A percentile compares a stretch with the other conserved stretches of the same genome.
Evolutionary conservation across 1,140 invertebrate species (phyloP).

Genomic region (Zeugodacus cucurbitae): DNA sequence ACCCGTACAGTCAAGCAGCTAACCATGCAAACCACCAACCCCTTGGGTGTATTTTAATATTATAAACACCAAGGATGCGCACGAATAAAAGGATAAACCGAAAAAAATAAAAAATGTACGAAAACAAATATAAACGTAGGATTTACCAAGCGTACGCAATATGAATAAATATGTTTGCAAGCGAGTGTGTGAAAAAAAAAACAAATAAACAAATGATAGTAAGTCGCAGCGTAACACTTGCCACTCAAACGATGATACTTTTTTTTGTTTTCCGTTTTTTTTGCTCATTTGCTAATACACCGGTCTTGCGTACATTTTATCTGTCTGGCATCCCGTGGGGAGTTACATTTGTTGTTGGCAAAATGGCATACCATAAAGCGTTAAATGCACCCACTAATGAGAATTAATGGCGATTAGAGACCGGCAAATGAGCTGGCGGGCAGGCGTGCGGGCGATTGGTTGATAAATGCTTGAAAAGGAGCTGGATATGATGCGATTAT

Average conservation of each 20-base stretch:
- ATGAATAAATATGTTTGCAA: not conserved
- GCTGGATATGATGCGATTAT: not conserved
- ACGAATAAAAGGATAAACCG: not conserved
- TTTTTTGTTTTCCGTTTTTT: not conserved
- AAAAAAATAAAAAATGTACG: not conserved
- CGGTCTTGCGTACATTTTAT: not conserved
- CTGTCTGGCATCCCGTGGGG: not conserved
- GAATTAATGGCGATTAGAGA: conserved; percentile 35
- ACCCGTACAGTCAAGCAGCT: not conserved
- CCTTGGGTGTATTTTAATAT: conserved; percentile 33
- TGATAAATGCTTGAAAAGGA: not conserved
- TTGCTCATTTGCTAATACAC: not conserved
- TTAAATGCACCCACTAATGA: conserved; percentile 37
- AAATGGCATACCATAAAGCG: conserved; percentile 23
- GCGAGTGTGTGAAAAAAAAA: not conserved
- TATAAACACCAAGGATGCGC: conserved; percentile 36
- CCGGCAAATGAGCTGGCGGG: not conserved
- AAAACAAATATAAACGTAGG: conserved; percentile 18
- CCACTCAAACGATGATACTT: not conserved
- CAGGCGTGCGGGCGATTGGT: not conserved
- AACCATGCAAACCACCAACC: not conserved
- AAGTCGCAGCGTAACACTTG: conserved; percentile 26
- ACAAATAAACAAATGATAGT: not conserved
- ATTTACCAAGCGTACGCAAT: not conserved
- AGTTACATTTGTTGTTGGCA: not conserved